Evolutionary conservation across 2,113 vertebrate species (phyloP).

Genomic region (Brachirus orientalis): DNA sequence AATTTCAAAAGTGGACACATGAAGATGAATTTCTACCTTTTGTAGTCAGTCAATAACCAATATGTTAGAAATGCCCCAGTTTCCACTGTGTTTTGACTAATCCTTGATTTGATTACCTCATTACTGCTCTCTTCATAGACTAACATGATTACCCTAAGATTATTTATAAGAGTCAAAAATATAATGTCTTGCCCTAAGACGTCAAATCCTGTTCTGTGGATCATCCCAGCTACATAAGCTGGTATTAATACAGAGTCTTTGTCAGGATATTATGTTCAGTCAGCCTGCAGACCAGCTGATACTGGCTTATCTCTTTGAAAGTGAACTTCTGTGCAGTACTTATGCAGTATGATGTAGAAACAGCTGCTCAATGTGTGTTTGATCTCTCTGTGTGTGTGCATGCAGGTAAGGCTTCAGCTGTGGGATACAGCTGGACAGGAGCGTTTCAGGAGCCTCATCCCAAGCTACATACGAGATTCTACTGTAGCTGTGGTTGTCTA

Average conservation of each 20-base stretch:
- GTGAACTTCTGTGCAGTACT: constrained; percentile 17
- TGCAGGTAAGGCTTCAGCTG: constrained; percentile 76
- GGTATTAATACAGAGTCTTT: constrained; percentile 52
- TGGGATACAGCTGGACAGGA: constrained; percentile 81
- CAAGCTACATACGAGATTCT: constrained; percentile 80
- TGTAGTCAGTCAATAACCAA: neutral
- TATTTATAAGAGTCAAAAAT: constrained; percentile 56
- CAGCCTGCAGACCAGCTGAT: constrained; percentile 48
- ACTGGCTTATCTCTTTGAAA: constrained; percentile 46
- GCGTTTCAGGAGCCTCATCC: constrained; percentile 80
- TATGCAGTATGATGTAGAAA: constrained; percentile 13
- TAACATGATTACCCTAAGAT: constrained; percentile 66
- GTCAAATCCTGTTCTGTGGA: constrained; percentile 43
- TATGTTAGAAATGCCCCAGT: constrained; percentile 31
- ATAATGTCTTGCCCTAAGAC: constrained; percentile 23
- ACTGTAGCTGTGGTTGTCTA: constrained; percentile 81
- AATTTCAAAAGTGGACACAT: neutral
- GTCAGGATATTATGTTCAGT: constrained; percentile 45
- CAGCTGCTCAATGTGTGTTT: constrained; percentile 9
- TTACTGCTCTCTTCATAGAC: constrained; percentile 50
- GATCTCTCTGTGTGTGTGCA: constrained; percentile 24
- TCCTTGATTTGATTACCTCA: constrained; percentile 68
- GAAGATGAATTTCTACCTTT: neutral
- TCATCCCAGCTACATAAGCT: constrained; percentile 50
- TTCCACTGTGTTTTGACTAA: constrained; percentile 58